A percentile compares a stretch with the other conserved stretches of the same genome.
Evolutionary conservation across 2,888 invertebrate genomes (phyloP).

Genomic region (Himalopsyche kuldschensis): DNA sequence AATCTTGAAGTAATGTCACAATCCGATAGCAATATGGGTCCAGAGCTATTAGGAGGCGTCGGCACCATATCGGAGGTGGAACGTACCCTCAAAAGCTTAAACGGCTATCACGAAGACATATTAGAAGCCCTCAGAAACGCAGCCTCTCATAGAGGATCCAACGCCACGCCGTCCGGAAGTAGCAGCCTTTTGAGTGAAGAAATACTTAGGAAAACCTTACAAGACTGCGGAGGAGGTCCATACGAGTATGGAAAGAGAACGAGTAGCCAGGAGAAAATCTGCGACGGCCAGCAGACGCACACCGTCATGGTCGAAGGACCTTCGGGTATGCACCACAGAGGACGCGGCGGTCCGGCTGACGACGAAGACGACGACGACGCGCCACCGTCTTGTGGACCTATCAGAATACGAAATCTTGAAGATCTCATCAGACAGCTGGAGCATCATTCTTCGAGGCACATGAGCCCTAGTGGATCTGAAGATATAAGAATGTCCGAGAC

Average conservation of each 20-base stretch:
- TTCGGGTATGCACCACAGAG: conserved; percentile 47
- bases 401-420: conserved; percentile 87
- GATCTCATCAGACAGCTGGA: conserved; percentile 87
- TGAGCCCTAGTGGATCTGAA: conserved; percentile 90
- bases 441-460: conserved; percentile 82
- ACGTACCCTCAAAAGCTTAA: conserved; percentile 79
- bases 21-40: conserved; percentile 69
- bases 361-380: conserved; percentile 71
- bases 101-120: conserved; percentile 91
- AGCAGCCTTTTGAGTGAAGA: conserved; percentile 70
- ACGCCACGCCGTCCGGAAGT: conserved; percentile 65
- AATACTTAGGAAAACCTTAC: conserved; percentile 67
- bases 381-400: conserved; percentile 77
- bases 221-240: conserved; percentile 60
- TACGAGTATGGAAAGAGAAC: conserved; percentile 68
- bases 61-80: conserved; percentile 77
- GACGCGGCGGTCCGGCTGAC: conserved; percentile 42
- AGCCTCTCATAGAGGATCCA: conserved; percentile 68
- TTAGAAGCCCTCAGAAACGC: conserved; percentile 87
- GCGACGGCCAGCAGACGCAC: conserved; percentile 68
- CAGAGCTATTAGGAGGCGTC: conserved; percentile 56
- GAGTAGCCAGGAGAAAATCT: conserved; percentile 74
- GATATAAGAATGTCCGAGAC: conserved; percentile 88
- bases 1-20: conserved; percentile 69
- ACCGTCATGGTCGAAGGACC: conserved; percentile 53